Base-by-base conservation (phyloP, 2,113 vertebrate species). In the Triplophysa tibetana region DNA sequence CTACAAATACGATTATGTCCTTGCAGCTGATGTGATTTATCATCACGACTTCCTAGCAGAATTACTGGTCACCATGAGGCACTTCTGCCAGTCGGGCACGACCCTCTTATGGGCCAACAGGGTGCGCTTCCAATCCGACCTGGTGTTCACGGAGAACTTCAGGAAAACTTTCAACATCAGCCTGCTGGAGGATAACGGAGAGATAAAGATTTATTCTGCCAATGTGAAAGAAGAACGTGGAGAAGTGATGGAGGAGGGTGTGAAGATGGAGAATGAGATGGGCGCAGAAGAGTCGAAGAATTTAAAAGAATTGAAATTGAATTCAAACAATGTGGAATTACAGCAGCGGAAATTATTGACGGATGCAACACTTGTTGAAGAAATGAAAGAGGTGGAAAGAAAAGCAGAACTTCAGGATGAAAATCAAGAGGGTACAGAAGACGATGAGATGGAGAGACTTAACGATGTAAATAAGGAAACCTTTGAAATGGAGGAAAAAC, bases 61-160 rank as follows among this genome's bases (percentile, higher is more conserved):
- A 21, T 85, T 96, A 80, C 86, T 95, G 9, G 4, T 58, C 82
- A 95, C 94, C 45, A 94, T 96, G 90, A 79, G 2, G 0, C 74
- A 95, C 78, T 91, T 96, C 9, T 93, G 92, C 58, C 91, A 88
- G 82, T 91, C 91, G 12, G 93, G 93, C 21, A 94, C 94, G 0
- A 86, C 89, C n/a, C 52, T 96, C 75, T 83, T 95, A 16, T 95
- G 94, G 94, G 92, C 94, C 70, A 95, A 95, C 85, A 95, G 94
- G 86, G 93, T 94, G 86, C 88, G 94, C 72, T 94, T 95, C 85
- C 90, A 85, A 43, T 89, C 91, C 1, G 94, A 96, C 80, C 93
- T 93, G 0, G 89, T 90, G 26, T 96, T 95, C 85, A 79, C 93
- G 23, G 88, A 93, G 73, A 90, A 87, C 77, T 81, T 95, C 63